Base-by-base conservation (phyloP, 2,888 invertebrate genomes). In the Nymphalis urticae region DNA sequence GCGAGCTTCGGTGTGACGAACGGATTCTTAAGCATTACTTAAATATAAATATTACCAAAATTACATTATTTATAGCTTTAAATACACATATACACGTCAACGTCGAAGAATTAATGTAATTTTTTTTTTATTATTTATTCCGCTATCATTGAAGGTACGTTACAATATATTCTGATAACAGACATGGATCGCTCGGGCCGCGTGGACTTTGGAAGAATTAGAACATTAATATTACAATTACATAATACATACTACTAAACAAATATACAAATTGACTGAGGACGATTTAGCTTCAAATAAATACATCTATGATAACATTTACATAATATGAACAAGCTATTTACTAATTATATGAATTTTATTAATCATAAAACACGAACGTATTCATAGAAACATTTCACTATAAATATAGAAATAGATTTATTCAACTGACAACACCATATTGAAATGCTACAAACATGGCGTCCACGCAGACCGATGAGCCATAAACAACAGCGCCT, bases 401-500 rank as follows among this genome's bases (percentile, higher is more conserved):
- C 21, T 10, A 32, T 56, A 70, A 62, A 63, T 63, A 48, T 62
- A 58, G 7, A 42, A 48, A 66, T 62, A 63, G 54, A 56, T 62
- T 36, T 53, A 59, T 48, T 58, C 47, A 16, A 56, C 24, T 64
- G 58, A 68, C 69, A 75, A 73, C 66, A 69, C 59, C 62, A 66
- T 64, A 68, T n/a, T 51, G n/a, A 64, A 60, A 60, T 9, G 53
- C 53, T 61, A 68, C 51, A 64, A 71, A 66, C 36, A 64, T 56
- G 68, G 60, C 72, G 75, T 78, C 86, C 85, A 79, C 87, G 86
- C 85, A 80, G 73, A 75, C 81, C 85, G 80, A 75, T 81, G 83
- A 86, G 79, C 85, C 84, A 76, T 83, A 85, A 86, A 89, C 90
- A 92, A 92, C 92, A 90, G 90, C 89, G 88, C 90, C 92, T 92